Evolutionary conservation across 2,797 vertebrate species (phyloP).

Genomic region (Masticophis lateralis): DNA sequence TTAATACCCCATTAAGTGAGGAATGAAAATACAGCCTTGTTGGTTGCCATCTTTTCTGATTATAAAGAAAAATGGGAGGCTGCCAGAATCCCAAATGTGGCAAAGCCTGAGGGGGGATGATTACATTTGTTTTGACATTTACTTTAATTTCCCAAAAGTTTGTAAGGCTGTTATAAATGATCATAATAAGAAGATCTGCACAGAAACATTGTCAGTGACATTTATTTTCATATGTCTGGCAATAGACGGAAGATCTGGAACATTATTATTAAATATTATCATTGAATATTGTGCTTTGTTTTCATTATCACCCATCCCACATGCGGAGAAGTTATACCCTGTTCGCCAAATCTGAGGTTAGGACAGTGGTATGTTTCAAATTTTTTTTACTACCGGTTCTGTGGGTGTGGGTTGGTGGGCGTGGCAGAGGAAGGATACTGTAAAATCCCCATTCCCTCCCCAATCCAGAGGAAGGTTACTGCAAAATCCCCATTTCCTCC

Average conservation of each 20-base stretch:
- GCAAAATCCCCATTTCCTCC: too few species aligned
- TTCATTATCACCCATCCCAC: neutral
- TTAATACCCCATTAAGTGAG: conserved; percentile 68
- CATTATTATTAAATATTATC: neutral
- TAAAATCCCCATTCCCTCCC: too few species aligned
- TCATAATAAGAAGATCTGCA: conserved; percentile 64
- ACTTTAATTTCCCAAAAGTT: conserved; percentile 69
- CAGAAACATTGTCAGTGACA: conserved; percentile 63
- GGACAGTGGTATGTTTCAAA: too few species aligned
- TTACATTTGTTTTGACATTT: conserved; percentile 62
- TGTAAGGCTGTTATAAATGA: conserved; percentile 68
- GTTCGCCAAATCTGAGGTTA: conserved; percentile 3
- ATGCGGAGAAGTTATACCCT: neutral
- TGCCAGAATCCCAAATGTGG: conserved; percentile 71
- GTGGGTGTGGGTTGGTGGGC: too few species aligned
- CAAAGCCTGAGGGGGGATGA: conserved; percentile 65
- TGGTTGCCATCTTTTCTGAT: conserved; percentile 63
- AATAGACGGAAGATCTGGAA: conserved; percentile 48
- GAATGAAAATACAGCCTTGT: conserved; percentile 70
- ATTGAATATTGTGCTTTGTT: conserved; percentile 23
- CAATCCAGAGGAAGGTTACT: too few species aligned
- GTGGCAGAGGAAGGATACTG: too few species aligned
- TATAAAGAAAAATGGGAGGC: conserved; percentile 74
- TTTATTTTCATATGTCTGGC: conserved; percentile 66
- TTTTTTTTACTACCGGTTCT: too few species aligned